These are phyloP conservation scores for Sesia apiformis DNA, from an alignment of 2,888 invertebrate species.

Conservation along the genomic window DNA sequence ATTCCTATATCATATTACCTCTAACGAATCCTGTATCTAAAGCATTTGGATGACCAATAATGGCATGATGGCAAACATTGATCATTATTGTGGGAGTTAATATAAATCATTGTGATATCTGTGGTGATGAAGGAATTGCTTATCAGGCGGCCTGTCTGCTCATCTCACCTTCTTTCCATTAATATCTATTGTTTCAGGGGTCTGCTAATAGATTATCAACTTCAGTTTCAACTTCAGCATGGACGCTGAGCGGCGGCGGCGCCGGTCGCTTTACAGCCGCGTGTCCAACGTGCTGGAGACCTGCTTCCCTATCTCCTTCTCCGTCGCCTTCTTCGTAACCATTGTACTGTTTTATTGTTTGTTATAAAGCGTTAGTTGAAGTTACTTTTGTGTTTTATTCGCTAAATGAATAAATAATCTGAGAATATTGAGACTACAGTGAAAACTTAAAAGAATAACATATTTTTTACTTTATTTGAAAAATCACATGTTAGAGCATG, in stretches of 20 bases:
- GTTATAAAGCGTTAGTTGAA: conserved; percentile 28
- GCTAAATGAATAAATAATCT: not conserved
- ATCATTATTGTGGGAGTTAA: too few species aligned
- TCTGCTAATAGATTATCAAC: conserved; percentile 41
- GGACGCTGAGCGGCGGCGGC: conserved; percentile 18
- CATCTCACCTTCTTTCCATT: not conserved
- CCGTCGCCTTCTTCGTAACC: conserved; percentile 43
- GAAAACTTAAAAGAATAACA: too few species aligned
- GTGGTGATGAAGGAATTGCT: too few species aligned
- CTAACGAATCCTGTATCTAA: too few species aligned
- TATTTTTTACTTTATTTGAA: too few species aligned
- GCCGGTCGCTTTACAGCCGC: conserved; percentile 25
- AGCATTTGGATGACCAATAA: too few species aligned
- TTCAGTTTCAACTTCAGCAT: conserved; percentile 12
- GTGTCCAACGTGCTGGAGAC: conserved; percentile 34
- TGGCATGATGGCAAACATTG: too few species aligned
- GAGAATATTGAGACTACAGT: too few species aligned
- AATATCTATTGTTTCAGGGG: conserved; percentile 28
- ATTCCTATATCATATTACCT: too few species aligned
- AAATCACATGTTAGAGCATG: too few species aligned
- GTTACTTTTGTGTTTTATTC: conserved; percentile 11
- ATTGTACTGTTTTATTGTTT: conserved; percentile 53
- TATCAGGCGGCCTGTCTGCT: not conserved
- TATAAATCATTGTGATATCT: too few species aligned
- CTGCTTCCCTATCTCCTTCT: conserved; percentile 52